Evolutionary conservation across 2,797 vertebrate genomes (phyloP), one percentile per base, ranked within the genome.

Genomic region (Scolopax rusticola): DNA sequence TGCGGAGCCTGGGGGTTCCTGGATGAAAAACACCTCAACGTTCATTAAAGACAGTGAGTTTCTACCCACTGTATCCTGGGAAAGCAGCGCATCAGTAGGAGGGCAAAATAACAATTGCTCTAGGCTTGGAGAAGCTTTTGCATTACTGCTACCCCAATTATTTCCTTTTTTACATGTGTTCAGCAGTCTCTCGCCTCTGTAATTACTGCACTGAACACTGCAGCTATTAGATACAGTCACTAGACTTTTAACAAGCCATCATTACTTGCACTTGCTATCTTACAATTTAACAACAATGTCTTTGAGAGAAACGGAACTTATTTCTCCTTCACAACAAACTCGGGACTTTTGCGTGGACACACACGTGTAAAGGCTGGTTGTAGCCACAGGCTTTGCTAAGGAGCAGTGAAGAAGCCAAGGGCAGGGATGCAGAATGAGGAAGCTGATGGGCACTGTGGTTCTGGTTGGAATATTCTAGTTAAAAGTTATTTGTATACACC

Each of bases 81-180:
- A 68, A 85, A 95, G 86, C 7, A 93, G 68, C 88, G 65, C 84
- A 71, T 61, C 78, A 50, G 92, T 85, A 95, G 95, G 93, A 94
- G 93, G 88, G 87, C 80, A 94, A 93, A 93, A 88, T 90, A 96
- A 89, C 90, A 87, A 87, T 92, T 92, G 93, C 91, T 96, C 19
- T 33, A 61, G 91, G 95, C 93, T 89, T 36, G 75, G 81, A 90
- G 93, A 59, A 8, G 33, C 77, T 83, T 90, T 87, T 95, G 86
- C 86, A 20, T 94, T 92, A 68, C 78, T 93, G 88, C 80, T 94
- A 91, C 93, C 80, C 90, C 95, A 94, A 95, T 97, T 97, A 97
- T 90, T 96, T 93, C 86, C 68, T 56, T 93, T 94, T 87, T 90
- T 71, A 87, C 90, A 95, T 78, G 18, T 81, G 68, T 94, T 95